These are phyloP conservation scores for Porites lobata DNA, from an alignment of 92 coral and sea anemone genomes.

Conservation along the genomic window DNA sequence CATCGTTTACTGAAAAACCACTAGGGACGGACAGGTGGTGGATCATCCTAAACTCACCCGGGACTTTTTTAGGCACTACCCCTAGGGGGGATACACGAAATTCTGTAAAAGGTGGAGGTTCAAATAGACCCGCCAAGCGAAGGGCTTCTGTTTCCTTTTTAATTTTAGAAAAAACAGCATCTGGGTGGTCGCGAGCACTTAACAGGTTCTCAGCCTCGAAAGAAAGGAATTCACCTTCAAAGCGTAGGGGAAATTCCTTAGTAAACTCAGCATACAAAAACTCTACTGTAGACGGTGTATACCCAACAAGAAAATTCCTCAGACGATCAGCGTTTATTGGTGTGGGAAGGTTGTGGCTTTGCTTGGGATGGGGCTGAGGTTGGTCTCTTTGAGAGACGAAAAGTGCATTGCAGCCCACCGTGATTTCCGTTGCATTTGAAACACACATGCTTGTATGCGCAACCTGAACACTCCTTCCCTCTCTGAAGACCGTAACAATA, in stretches of 20 bases:
- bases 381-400: conserved; percentile 24
- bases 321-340: conserved; percentile 4
- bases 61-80: conserved; percentile 74
- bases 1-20: not conserved
- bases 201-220: conserved; percentile 12
- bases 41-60: conserved; percentile 59
- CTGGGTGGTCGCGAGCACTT: conserved; percentile 19
- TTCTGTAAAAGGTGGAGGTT: conserved; percentile 39
- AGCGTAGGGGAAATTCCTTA: conserved; percentile 1
- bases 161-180: conserved; percentile 25
- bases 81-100: conserved; percentile 74
- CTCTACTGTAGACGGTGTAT: not conserved
- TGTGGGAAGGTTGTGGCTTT: conserved; percentile 14
- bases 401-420: conserved; percentile 12
- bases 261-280: conserved; percentile 12
- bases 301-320: not conserved
- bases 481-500: conserved; percentile 39
- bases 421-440: conserved; percentile 56
- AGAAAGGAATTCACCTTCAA: conserved; percentile 7
- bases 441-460: conserved; percentile 63
- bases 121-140: conserved; percentile 65
- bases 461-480: conserved; percentile 49
- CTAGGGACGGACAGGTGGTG: conserved; percentile 27
- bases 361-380: not conserved
- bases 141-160: conserved; percentile 35